Conservation (phyloP, 1,140 invertebrate genomes). For the Drosophila rhopaloa region DNA sequence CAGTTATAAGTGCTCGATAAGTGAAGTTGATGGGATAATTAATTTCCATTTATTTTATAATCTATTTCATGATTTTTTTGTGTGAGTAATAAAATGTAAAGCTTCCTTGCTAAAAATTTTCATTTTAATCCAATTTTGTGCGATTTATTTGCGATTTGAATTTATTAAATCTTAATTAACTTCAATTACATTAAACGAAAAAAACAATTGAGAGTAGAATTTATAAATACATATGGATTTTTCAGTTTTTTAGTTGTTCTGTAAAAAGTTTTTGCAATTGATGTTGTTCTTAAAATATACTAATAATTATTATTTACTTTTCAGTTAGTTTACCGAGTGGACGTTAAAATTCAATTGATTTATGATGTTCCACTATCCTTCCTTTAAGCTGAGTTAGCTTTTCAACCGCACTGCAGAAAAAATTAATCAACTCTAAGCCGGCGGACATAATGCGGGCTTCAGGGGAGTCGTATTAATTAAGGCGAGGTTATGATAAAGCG, state of each 20-base stretch:
- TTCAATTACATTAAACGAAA: too few species aligned
- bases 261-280: too few species aligned
- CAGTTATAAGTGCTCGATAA: constrained; percentile 21
- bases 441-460: constrained; percentile 28
- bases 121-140: too few species aligned
- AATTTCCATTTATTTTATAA: constrained; percentile 28
- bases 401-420: constrained; percentile 23
- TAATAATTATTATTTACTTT: not conserved
- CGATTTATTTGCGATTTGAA: not conserved
- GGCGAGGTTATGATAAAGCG: constrained; percentile 74
- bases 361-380: not conserved
- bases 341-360: not conserved
- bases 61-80: not conserved
- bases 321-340: not conserved
- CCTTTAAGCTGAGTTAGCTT: not conserved
- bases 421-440: constrained; percentile 54
- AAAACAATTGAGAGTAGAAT: too few species aligned
- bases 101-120: too few species aligned
- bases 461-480: constrained; percentile 70
- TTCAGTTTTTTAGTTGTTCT: too few species aligned
- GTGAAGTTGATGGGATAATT: constrained; percentile 16
- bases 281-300: too few species aligned
- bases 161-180: not conserved
- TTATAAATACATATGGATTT: too few species aligned
- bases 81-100: not conserved